Percentiles rank a stretch among this genome's conserved stretches.
These are phyloP conservation scores for Formica selysi DNA, from an alignment of 1,140 invertebrate species.

Conservation along the genomic window DNA sequence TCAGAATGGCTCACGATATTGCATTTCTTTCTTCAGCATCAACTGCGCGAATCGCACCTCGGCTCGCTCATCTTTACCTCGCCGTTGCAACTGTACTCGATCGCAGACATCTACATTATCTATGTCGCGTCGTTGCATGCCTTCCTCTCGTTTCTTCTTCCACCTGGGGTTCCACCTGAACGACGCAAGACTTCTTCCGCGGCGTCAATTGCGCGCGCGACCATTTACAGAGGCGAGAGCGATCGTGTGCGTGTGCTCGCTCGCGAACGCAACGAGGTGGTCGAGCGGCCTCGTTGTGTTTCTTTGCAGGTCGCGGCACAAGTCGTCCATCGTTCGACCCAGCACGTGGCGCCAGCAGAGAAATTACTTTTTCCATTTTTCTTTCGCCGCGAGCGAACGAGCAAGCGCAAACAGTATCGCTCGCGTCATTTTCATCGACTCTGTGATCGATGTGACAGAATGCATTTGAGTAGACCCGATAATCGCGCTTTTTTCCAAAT, in stretches of 20 bases:
- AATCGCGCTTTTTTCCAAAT: not conserved
- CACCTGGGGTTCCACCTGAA: not conserved
- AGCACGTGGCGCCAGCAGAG: slow-evolving; percentile 70
- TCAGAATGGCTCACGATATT: slow-evolving; percentile 35
- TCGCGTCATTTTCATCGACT: slow-evolving; percentile 38
- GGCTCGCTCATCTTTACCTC: slow-evolving; percentile 56
- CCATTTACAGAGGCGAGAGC: slow-evolving; percentile 47
- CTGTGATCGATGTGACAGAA: not conserved
- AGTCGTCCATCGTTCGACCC: slow-evolving; percentile 68
- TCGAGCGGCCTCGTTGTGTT: slow-evolving; percentile 74
- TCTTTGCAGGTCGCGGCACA: slow-evolving; percentile 70
- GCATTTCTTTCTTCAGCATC: slow-evolving; percentile 18
- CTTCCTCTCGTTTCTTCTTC: slow-evolving; percentile 38
- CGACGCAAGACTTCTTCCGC: slow-evolving; percentile 38
- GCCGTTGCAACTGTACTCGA: slow-evolving; percentile 59
- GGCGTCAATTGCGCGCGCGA: slow-evolving; percentile 35
- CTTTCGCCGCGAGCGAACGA: slow-evolving; percentile 65
- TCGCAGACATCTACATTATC: slow-evolving; percentile 48
- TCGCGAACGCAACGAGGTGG: slow-evolving; percentile 61
- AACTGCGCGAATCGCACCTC: slow-evolving; percentile 46
- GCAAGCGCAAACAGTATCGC: slow-evolving; percentile 3
- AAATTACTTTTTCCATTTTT: slow-evolving; percentile 82
- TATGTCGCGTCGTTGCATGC: slow-evolving; percentile 12
- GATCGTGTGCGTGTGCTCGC: slow-evolving; percentile 24
- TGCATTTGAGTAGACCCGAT: not conserved